Base-by-base conservation (phyloP, 1,140 invertebrate species). In the Eriocheir sinensis region DNA sequence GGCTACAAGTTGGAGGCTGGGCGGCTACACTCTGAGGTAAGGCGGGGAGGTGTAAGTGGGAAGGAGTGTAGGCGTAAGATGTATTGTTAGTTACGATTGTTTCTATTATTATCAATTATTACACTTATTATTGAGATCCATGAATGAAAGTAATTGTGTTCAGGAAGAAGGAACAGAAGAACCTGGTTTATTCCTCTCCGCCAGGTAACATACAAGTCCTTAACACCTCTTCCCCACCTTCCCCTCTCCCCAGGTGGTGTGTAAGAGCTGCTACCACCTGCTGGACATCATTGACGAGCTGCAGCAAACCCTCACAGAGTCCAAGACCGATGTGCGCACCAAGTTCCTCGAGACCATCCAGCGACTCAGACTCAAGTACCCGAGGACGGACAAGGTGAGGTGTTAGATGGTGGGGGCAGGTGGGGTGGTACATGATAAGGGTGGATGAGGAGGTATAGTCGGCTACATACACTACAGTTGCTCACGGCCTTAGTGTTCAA, bases 281-380 rank as follows among this genome's bases (percentile, higher is more conserved):
- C 86, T 95, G 32, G 95, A 95, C 38, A 94, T 95, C 12, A 94
- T 95, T 48, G 95, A 95, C 48, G 95, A 95, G 91, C 89, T 94
- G 2, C 95, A 95, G 53, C 95, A 94, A 81, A 95, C 93, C 0
- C 91, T 94, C 21, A 93, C 95, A 32, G 94, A 95, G 32, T 94
- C 91, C 27, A 94, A 95, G 93, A 94, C 95, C 41, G 95, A 95
- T 83, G 91, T 95, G 32, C 80, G 93, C 27, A 94, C 94, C n/a
- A 91, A 94, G 36, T 94, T 92, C 41, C 85, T 94, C 3, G 89
- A 91, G 36, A 91, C 89, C 2, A 83, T 92, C 36, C 94, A 94
- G 80, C 91, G 32, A 21, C 44, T 94, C 0, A 92, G 72, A 40
- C 81, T 94, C 15, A 94, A 94, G 41, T 94, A 94, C 81, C 93